Conservation (phyloP, 1,140 invertebrate species). For the Eupeodes corollae region DNA sequence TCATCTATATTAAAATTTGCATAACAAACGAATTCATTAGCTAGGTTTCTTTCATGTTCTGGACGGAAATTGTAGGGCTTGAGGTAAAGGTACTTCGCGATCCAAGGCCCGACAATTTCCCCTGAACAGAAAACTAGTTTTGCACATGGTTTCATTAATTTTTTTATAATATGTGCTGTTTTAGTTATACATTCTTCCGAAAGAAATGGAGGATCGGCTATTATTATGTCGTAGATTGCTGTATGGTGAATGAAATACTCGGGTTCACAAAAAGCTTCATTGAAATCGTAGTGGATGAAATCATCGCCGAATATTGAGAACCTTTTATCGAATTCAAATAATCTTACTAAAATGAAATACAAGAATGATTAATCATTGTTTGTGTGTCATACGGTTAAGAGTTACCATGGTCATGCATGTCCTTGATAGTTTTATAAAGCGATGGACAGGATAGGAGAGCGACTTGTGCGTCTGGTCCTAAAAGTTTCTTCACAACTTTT, state of each 20-base stretch:
- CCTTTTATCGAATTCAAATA: slow-evolving; percentile 73
- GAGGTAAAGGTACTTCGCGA: slow-evolving; percentile 50
- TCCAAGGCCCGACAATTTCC: slow-evolving; percentile 62
- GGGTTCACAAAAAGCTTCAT: slow-evolving; percentile 47
- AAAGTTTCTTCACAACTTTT: slow-evolving; percentile 45
- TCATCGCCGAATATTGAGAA: slow-evolving; percentile 70
- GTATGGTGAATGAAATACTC: slow-evolving; percentile 51
- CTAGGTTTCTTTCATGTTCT: slow-evolving; percentile 75
- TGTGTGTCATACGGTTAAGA: background rate
- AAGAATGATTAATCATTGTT: background rate
- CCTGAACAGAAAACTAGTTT: slow-evolving; percentile 87
- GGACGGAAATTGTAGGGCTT: slow-evolving; percentile 63
- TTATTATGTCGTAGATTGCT: slow-evolving; percentile 66
- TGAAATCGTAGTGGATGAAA: slow-evolving; percentile 85
- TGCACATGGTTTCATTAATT: slow-evolving; percentile 50
- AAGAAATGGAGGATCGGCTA: slow-evolving; percentile 90
- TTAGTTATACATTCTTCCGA: slow-evolving; percentile 86
- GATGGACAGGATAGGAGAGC: slow-evolving; percentile 86
- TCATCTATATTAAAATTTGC: slow-evolving; percentile 69
- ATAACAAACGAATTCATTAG: slow-evolving; percentile 85
- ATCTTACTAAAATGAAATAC: slow-evolving; percentile 48
- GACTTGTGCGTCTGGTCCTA: slow-evolving; percentile 49
- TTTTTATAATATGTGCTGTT: slow-evolving; percentile 65
- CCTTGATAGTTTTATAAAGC: slow-evolving; percentile 58
- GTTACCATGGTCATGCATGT: slow-evolving; percentile 19